Evolutionary conservation across 2,888 invertebrate genomes (phyloP).

Genomic region (Nysson spinosus): DNA sequence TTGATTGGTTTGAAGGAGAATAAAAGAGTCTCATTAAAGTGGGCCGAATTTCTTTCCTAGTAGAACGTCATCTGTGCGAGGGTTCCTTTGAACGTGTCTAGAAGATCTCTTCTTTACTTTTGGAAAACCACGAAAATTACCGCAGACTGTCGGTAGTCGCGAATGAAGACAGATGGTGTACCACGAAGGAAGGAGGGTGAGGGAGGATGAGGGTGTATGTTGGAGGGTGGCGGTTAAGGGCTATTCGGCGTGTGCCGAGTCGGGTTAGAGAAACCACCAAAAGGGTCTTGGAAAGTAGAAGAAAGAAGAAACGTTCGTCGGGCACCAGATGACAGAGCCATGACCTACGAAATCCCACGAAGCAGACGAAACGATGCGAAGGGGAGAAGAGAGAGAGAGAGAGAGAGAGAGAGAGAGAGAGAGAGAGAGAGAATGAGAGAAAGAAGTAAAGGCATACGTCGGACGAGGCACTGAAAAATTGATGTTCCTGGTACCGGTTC

Average conservation of each 20-base stretch:
- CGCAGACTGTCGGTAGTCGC: conserved; percentile 40
- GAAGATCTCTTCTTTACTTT: conserved; percentile 18
- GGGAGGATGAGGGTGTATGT: conserved; percentile 21
- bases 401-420: too few species aligned
- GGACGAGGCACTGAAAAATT: conserved; percentile 64
- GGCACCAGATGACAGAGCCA: conserved; percentile 68
- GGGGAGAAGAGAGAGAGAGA: too few species aligned
- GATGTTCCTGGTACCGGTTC: conserved; percentile 53
- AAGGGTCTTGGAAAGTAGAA: conserved; percentile 29
- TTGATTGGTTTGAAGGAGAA: too few species aligned
- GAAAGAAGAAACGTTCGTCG: conserved; percentile 46
- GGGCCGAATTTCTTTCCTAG: too few species aligned
- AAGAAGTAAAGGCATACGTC: conserved; percentile 49
- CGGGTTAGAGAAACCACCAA: conserved; percentile 26
- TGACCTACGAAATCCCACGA: conserved; percentile 68
- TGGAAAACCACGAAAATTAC: conserved; percentile 30
- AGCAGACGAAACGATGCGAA: too few species aligned
- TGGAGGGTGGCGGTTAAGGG: conserved; percentile 11
- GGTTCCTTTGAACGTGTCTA: not conserved
- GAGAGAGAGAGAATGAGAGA: conserved; percentile 5
- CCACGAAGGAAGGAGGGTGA: conserved; percentile 14
- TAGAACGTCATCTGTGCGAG: conserved; percentile 19
- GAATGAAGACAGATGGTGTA: conserved; percentile 56
- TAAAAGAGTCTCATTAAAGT: too few species aligned
- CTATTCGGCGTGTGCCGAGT: conserved; percentile 51